Base-by-base conservation (phyloP, 2,888 invertebrate genomes). In the Craniophora ligustri region DNA sequence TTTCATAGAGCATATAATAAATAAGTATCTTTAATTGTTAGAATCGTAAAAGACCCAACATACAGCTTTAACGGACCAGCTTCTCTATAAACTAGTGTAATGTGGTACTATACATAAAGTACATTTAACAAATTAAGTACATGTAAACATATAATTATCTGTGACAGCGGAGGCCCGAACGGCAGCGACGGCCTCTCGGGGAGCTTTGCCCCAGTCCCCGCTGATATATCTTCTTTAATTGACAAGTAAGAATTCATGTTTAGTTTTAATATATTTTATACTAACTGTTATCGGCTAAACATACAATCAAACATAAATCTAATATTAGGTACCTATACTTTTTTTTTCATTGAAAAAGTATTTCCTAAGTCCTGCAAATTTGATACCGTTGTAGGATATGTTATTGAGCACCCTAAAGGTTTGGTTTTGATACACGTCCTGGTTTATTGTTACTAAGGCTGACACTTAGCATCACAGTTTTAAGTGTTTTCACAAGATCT, bases 191-290 rank as follows among this genome's bases (percentile, higher is more conserved):
- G 86, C 50, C 86, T 82, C 48, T 87, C 91, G 21, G 89, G 87
- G 53, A 82, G 83, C 81, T 87, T 87, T 79, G 87, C 88, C 58
- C 89, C 92, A 61, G 87, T 89, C 67, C 87, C 94, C 69, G 86
- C 92, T 63, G 93, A 94, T 83, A 94, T 93, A 79, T 93, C 92
- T 50, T 92, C 92, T 66, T 76, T 93, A 75, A 94, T 94, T 71
- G 93, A 93, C 76, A 94, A 94, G 93, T 92, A 78, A 83, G 89
- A 23, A 49, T 16, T 30, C 0, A 10, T 11, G 11, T 19, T 1
- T 18, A 41, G 3, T 3, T 35, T 45, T 7, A 16, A 11, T n/a
- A 4, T 4, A 4, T n/a, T n/a, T 26, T 26, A n/a, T 26, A n/a
- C 10, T 10, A 10, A 3, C n/a, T 3, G 2, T 23, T n/a, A n/a